phyloP scores from a whole-genome alignment of 1,140 invertebrate species.

The Drosophila parvula region DNA sequence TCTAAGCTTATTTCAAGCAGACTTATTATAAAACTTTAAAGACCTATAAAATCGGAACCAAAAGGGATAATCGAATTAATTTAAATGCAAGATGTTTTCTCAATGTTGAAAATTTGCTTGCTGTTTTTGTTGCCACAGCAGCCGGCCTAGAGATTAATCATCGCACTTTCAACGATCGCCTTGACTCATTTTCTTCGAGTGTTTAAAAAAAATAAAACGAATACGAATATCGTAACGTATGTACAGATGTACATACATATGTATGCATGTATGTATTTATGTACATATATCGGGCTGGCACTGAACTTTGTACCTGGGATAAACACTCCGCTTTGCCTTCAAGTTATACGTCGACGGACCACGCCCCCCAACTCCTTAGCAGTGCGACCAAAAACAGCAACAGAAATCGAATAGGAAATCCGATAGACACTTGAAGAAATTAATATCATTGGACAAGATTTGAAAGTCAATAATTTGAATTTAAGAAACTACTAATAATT shows the following conservation, averaged over 20 bases:
- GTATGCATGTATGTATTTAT: no score
- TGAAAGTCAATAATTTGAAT: not conserved
- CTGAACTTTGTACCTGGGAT: conserved; percentile 28
- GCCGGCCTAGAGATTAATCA: conserved; percentile 51
- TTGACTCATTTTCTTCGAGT: conserved; percentile 38
- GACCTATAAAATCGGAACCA: no score
- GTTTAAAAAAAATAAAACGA: conserved; percentile 1
- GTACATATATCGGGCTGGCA: conserved; percentile 6
- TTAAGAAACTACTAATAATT: conserved; percentile 19
- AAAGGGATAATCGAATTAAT: no score
- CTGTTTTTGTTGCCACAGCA: conserved; percentile 29
- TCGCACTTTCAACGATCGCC: conserved; percentile 19
- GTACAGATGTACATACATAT: no score
- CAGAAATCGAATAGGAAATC: conserved; percentile 71
- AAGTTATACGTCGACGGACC: conserved; percentile 10
- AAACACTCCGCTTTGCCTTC: conserved; percentile 1
- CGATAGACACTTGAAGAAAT: conserved; percentile 36
- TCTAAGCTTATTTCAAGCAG: no score
- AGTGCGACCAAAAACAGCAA: conserved; percentile 40
- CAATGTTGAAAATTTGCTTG: no score
- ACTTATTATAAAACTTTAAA: no score
- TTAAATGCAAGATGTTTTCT: no score
- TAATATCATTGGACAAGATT: no score
- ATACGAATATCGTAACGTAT: conserved; percentile 5
- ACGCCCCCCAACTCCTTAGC: conserved; percentile 26